A percentile compares a stretch with the other conserved stretches of the same genome.
phyloP scores from a whole-genome alignment of 2,113 vertebrate genomes.

The Nyctibius bracteatus region DNA sequence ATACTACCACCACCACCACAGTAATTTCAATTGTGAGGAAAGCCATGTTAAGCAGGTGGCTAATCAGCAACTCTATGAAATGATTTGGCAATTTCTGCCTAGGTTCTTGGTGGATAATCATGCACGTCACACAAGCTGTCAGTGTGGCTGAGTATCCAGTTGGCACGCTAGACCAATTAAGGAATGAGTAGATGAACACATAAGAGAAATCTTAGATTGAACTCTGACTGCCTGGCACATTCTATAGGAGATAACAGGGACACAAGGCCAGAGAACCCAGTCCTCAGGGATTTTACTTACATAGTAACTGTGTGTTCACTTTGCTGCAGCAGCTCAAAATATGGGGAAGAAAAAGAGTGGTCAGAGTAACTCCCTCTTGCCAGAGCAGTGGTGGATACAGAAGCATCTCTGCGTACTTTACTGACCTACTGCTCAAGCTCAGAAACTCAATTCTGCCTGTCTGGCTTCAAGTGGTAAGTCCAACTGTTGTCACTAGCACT shows the following conservation, averaged over 20 bases:
- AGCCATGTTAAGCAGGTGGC: background rate
- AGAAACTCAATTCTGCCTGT: background rate
- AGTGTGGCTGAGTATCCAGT: background rate
- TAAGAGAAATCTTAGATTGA: background rate
- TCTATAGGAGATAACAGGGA: background rate
- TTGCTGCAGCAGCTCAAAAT: background rate
- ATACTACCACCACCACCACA: background rate
- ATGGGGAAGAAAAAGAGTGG: background rate
- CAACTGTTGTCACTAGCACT: background rate
- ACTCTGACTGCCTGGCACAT: background rate
- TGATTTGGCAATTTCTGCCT: background rate
- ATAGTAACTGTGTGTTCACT: background rate
- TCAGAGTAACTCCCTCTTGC: background rate
- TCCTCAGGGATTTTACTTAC: background rate
- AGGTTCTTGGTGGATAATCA: background rate
- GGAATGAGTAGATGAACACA: background rate
- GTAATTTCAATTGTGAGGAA: background rate
- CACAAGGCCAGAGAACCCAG: background rate
- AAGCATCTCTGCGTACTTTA: accelerated
- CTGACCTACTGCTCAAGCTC: background rate
- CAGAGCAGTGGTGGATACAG: background rate
- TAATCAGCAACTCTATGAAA: background rate
- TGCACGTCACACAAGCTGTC: background rate
- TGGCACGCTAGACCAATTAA: background rate
- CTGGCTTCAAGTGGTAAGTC: background rate